Conservation (phyloP, 2,888 invertebrate species). For the Cantharis lateralis region DNA sequence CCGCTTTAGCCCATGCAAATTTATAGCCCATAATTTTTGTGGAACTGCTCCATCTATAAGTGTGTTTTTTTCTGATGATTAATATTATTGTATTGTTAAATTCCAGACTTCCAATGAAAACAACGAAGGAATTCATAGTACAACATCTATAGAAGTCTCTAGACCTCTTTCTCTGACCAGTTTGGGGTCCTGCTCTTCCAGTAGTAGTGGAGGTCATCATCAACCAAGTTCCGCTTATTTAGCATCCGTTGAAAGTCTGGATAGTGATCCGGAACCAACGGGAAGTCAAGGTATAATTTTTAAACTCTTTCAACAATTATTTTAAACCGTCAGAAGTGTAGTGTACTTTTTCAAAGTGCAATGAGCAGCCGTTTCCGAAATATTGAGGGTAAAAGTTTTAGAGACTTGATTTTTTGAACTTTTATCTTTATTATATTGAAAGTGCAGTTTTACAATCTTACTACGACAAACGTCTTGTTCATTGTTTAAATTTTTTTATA, state of each 20-base stretch:
- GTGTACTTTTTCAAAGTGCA: no score
- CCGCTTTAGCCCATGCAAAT: no score
- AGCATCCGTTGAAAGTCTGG: slow-evolving; percentile 86
- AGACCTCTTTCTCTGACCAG: slow-evolving; percentile 78
- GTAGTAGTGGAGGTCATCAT: slow-evolving; percentile 66
- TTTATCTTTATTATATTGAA: no score
- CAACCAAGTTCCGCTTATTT: slow-evolving; percentile 77
- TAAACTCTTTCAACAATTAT: background rate
- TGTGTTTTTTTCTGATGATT: background rate
- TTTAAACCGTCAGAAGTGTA: background rate
- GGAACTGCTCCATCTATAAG: no score
- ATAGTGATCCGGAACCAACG: slow-evolving; percentile 71
- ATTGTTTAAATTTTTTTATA: background rate
- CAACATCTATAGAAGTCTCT: slow-evolving; percentile 61
- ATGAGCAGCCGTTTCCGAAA: no score
- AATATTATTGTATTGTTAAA: slow-evolving; percentile 27
- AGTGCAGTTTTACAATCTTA: no score
- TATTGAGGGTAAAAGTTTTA: no score
- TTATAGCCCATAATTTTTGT: no score
- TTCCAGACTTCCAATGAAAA: slow-evolving; percentile 54
- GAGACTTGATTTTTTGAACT: no score
- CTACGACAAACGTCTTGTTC: background rate
- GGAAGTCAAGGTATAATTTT: slow-evolving; percentile 52
- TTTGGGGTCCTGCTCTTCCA: slow-evolving; percentile 74
- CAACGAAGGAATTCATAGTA: slow-evolving; percentile 60